Evolutionary conservation across 2,888 invertebrate genomes (phyloP).

Genomic region (Notodonta ziczac): DNA sequence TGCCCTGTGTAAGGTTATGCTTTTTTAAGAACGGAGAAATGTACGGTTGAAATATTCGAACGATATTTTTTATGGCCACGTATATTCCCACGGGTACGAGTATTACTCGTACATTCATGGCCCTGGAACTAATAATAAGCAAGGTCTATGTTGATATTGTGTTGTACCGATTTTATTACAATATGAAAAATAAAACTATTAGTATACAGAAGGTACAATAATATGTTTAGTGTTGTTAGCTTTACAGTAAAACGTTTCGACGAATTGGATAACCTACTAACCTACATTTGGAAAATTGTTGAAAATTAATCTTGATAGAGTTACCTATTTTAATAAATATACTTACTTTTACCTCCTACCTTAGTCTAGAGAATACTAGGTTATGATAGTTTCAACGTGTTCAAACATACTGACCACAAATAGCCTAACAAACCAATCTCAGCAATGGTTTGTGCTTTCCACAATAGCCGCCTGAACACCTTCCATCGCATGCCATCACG

Average conservation of each 20-base stretch:
- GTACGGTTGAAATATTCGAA: conserved; percentile 21
- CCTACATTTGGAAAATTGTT: too few relatives aligned
- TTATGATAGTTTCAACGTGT: conserved; percentile 1
- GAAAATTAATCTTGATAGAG: too few relatives aligned
- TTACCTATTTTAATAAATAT: too few relatives aligned
- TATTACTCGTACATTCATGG: conserved; percentile 6
- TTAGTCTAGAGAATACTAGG: not conserved
- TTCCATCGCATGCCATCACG: conserved; percentile 49
- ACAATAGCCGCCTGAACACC: conserved; percentile 15
- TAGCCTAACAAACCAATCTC: conserved; percentile 27
- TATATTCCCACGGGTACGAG: conserved; percentile 7
- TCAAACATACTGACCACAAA: conserved; percentile 1
- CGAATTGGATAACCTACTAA: too few relatives aligned
- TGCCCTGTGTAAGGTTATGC: conserved; percentile 51
- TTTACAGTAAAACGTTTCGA: too few relatives aligned
- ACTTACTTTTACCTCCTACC: too few relatives aligned
- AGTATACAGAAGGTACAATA: too few relatives aligned
- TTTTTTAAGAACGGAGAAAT: conserved; percentile 37
- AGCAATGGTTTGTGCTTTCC: conserved; percentile 14
- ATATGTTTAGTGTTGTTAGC: too few relatives aligned
- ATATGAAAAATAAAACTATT: too few relatives aligned
- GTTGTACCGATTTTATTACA: too few relatives aligned
- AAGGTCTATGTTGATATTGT: too few relatives aligned
- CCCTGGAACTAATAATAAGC: too few relatives aligned
- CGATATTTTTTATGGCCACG: conserved; percentile 1